These are phyloP conservation scores for Camponotus vicinus DNA, from an alignment of 1,140 invertebrate species.

Conservation along the genomic window DNA sequence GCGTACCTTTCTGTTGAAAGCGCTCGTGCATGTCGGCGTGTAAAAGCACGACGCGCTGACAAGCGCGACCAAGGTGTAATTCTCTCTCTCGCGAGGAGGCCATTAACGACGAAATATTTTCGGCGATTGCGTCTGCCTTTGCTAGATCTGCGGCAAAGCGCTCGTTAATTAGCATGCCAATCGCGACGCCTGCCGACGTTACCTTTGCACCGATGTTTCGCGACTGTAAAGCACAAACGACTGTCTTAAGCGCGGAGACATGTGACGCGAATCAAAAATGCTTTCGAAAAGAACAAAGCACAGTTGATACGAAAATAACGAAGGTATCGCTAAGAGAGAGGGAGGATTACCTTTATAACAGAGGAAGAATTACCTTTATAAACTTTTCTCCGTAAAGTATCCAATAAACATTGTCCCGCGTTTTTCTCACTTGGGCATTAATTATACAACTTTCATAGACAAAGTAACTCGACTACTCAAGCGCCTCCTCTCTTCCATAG, in stretches of 20 bases:
- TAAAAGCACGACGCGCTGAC: constrained; percentile 13
- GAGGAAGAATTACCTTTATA: constrained; percentile 72
- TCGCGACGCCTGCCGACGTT: neutral
- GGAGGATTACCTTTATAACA: constrained; percentile 72
- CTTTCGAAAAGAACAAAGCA: neutral
- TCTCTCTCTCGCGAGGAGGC: neutral
- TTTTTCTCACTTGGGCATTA: constrained; percentile 80
- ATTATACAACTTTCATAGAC: constrained; percentile 84
- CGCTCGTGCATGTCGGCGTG: constrained; percentile 27
- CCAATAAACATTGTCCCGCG: constrained; percentile 82
- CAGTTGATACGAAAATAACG: constrained; percentile 40
- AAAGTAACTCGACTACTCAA: constrained; percentile 75
- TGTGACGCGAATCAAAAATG: neutral
- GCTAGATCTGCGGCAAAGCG: constrained; percentile 12
- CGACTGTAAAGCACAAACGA: neutral
- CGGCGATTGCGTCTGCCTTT: constrained; percentile 8
- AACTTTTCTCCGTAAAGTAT: constrained; percentile 83
- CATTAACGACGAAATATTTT: constrained; percentile 55
- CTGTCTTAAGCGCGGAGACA: constrained; percentile 16
- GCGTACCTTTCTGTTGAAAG: constrained; percentile 5
- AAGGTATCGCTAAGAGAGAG: neutral
- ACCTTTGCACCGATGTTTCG: neutral
- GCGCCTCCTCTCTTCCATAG: constrained; percentile 2
- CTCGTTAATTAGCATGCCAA: constrained; percentile 43
- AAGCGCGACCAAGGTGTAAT: constrained; percentile 1